Evolutionary conservation across 2,113 vertebrate genomes (phyloP).

Genomic region (Polypterus bichir): DNA sequence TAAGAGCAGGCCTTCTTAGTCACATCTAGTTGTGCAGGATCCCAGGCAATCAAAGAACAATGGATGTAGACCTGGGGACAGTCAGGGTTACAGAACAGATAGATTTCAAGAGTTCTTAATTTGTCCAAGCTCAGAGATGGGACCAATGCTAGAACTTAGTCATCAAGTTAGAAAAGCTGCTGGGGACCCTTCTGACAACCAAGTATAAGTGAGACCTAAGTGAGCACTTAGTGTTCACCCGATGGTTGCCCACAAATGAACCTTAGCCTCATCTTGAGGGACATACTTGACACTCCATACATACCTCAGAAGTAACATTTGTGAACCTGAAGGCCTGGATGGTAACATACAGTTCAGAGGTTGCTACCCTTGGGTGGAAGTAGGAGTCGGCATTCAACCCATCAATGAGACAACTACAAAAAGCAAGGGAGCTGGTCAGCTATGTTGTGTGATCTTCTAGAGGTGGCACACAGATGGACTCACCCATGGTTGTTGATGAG

Average conservation of each 20-base stretch:
- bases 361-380: conserved; percentile 42
- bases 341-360: conserved; percentile 35
- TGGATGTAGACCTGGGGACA: conserved; percentile 51
- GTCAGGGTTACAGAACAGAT: neutral
- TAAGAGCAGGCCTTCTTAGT: conserved; percentile 55
- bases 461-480: neutral
- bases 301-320: conserved; percentile 11
- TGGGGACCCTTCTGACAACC: neutral
- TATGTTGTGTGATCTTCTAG: neutral
- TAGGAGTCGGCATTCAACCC: conserved; percentile 29
- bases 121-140: too few relatives aligned
- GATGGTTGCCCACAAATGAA: neutral
- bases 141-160: too few relatives aligned
- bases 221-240: conserved; percentile 12
- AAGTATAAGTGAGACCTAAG: conserved; percentile 19
- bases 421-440: neutral
- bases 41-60: conserved; percentile 48
- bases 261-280: too few relatives aligned
- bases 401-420: conserved; percentile 49
- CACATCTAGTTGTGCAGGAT: conserved; percentile 31
- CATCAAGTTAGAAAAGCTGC: neutral
- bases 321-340: conserved; percentile 48
- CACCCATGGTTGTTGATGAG: conserved; percentile 55
- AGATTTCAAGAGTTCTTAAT: too few relatives aligned
- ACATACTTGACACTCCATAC: conserved; percentile 8